These are phyloP conservation scores for Erebia epiphron DNA, from an alignment of 2,888 invertebrate species.

Conservation along the genomic window DNA sequence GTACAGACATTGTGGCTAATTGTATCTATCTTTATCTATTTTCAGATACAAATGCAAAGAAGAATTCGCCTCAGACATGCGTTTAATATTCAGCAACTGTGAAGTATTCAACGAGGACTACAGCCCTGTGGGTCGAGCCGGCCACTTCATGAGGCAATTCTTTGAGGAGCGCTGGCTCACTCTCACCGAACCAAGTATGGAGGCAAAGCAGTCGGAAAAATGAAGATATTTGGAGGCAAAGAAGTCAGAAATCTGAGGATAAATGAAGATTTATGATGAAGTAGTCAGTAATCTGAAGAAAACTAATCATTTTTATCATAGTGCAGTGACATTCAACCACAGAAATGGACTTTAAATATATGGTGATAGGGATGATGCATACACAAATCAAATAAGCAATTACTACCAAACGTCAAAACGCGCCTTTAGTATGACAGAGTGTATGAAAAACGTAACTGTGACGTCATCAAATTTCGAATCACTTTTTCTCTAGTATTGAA, in stretches of 20 bases:
- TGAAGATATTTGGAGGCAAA: neutral
- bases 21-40: neutral
- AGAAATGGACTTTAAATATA: neutral
- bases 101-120: conserved; percentile 99
- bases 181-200: neutral
- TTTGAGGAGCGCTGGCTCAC: conserved; percentile 93
- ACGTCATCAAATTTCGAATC: no score
- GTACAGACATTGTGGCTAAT: neutral
- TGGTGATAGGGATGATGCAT: no score
- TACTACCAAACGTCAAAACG: no score
- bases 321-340: neutral
- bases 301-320: neutral
- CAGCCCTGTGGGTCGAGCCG: conserved; percentile 98
- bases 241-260: neutral
- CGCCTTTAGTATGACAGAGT: no score
- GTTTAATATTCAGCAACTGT: conserved; percentile 98
- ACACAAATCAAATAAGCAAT: no score
- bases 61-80: conserved; percentile 95
- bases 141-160: conserved; percentile 95
- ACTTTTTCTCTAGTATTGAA: no score
- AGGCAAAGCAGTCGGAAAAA: neutral
- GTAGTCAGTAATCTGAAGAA: neutral
- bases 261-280: neutral
- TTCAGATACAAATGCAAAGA: conserved; percentile 95
- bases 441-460: no score